phyloP scores from a whole-genome alignment of 2,888 invertebrate species.

The Liopterus haemorrhoidalis region DNA sequence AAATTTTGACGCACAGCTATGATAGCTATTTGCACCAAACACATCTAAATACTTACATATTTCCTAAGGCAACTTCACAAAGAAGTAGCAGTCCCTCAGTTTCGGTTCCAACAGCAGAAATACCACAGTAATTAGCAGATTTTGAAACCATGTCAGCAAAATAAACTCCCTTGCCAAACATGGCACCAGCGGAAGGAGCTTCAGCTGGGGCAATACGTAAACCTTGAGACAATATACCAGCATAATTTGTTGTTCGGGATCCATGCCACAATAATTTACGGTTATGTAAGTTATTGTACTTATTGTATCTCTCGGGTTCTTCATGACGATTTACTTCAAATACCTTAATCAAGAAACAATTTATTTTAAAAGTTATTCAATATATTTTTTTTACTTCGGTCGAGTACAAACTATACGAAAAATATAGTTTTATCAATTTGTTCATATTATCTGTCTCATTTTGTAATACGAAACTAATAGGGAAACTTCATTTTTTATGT shows the following conservation, averaged over 20 bases:
- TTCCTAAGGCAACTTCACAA: slow-evolving; percentile 60
- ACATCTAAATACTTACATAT: too few species aligned
- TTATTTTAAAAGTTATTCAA: too few species aligned
- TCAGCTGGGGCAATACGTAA: slow-evolving; percentile 62
- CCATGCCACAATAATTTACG: slow-evolving; percentile 59
- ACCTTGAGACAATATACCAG: slow-evolving; percentile 55
- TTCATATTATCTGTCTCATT: too few species aligned
- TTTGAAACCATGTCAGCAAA: slow-evolving; percentile 64
- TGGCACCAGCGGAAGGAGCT: slow-evolving; percentile 54
- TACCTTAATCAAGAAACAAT: too few species aligned
- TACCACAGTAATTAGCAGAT: slow-evolving; percentile 59
- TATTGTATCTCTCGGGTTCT: slow-evolving; percentile 47
- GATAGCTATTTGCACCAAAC: too few species aligned
- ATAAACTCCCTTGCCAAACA: slow-evolving; percentile 65
- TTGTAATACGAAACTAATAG: too few species aligned
- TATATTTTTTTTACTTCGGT: too few species aligned
- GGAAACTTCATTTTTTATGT: too few species aligned
- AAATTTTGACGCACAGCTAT: too few species aligned
- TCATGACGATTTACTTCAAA: slow-evolving; percentile 43
- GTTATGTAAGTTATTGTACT: slow-evolving; percentile 51
- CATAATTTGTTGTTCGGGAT: slow-evolving; percentile 57
- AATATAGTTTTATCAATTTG: too few species aligned
- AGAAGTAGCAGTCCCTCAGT: slow-evolving; percentile 53
- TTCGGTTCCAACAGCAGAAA: slow-evolving; percentile 46
- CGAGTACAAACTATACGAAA: too few species aligned